Base-by-base conservation (phyloP, 2,888 invertebrate genomes). In the Cryptops parisi region DNA sequence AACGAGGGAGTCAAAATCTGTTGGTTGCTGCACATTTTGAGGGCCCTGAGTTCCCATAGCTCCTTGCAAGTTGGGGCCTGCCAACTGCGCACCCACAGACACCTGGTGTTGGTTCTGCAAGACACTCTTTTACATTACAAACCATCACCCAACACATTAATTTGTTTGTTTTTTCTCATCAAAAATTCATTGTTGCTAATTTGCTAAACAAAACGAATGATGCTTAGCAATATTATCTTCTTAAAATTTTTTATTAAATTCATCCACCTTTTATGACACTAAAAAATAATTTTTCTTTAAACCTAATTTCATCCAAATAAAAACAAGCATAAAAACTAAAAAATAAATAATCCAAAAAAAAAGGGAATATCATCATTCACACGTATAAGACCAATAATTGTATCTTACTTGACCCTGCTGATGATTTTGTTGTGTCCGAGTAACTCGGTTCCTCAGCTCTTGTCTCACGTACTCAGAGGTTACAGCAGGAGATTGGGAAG, bases 401-500 rank as follows among this genome's bases (percentile, higher is more conserved):
- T n/a, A n/a, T 40, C 48, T 41, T 52, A 53, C 48, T 38, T 55
- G 51, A 12, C 47, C 52, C 25, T 53, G 53, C 43, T 49, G 45
- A 24, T 54, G 54, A 43, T 45, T 54, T 41, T 53, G 69, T 60
- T 76, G 75, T 38, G 84, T 82, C 64, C 90, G 78, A 52, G 85
- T 87, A 60, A 91, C 89, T 58, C 85, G 82, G 47, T 88, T 87
- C 62, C 90, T 78, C 64, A 93, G 73, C 72, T 90, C 89, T 72
- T 91, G 88, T 65, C 89, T 80, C 61, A 91, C 90, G 72, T 83
- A 90, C 72, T 90, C 90, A 49, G 88, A 85, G 26, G 6, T 58
- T 6, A 58, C 60, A 1, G 61, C 51, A 6, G 55, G 58, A 2
- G 62, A 58, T 44, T 55, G 52, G 3, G n/a, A n/a, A n/a, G n/a